Evolutionary conservation across 2,888 invertebrate species (phyloP), one percentile per base, ranked within the genome.

Genomic region (Noctua pronuba): DNA sequence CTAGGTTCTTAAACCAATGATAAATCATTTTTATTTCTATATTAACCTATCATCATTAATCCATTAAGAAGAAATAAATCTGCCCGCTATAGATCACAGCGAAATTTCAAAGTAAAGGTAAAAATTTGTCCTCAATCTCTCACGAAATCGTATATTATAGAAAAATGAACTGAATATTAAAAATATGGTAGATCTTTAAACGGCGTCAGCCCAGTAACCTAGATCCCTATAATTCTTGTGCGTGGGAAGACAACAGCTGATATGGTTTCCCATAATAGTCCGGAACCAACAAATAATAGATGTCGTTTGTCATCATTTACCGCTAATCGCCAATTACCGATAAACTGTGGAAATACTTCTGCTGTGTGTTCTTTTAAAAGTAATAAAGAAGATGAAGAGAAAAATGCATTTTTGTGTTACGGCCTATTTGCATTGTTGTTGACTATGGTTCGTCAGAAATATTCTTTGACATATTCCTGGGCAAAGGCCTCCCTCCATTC

Each of bases 171-270:
- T 52, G 69, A 66, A 70, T 79, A 79, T 70, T 55, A 58, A 85
- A 78, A 65, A 69, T 73, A 74, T 66, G 87, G 84, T 75, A 87
- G 49, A 80, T 87, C 73, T 84, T 87, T 62, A 71, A 80, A 75
- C 49, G 60, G 18, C 31, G 65, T 35, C 64, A 73, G 62, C 85
- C 70, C 66, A 75, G 55, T 84, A 68, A 85, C 84, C 84, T 64
- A 87, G 60, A 75, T 87, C 41, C 65, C 38, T 83, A 16, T 72
- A 13, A 75, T 62, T 87, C 49, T 84, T 70, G n/a, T 71, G 75
- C 85, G 73, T 87, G 84, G 81, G 87, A 73, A 64, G 41, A 35
- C 16, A 73, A 67, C 85, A 68, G 67, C 82, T 84, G 84, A 87
- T 71, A 62, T 16, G 18, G 55, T 60, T 85, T 85, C 52, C 67